Percentiles rank a stretch among this genome's conserved stretches.
Conservation (phyloP, 1,140 invertebrate species). For the Drosophila yakuba region DNA sequence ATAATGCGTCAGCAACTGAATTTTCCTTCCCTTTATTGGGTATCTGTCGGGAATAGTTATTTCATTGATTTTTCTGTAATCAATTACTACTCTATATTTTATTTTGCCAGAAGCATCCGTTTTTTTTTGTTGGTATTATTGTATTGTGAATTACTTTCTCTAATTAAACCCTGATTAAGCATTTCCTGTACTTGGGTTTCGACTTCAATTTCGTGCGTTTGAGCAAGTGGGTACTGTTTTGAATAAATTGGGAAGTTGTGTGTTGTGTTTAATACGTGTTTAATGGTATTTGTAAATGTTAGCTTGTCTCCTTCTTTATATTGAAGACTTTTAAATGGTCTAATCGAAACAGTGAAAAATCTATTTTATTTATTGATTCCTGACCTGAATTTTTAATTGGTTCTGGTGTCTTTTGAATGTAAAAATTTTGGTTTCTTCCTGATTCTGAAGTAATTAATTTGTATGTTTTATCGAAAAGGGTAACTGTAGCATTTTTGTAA, state of each 20-base stretch:
- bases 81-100: slow-evolving; percentile 6
- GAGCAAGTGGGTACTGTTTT: too few species aligned
- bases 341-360: not conserved
- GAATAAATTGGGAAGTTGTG: not conserved
- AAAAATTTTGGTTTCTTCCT: not conserved
- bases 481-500: not conserved
- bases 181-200: not conserved
- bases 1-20: too few species aligned
- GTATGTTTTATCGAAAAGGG: not conserved
- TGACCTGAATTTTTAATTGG: not conserved
- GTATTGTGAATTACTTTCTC: not conserved
- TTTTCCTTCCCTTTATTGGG: not conserved
- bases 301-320: not conserved
- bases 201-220: slow-evolving; percentile 1
- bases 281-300: too few species aligned
- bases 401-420: slow-evolving; percentile 9
- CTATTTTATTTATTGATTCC: not conserved
- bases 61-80: slow-evolving; percentile 3
- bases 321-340: not conserved
- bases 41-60: slow-evolving; percentile 6
- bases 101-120: slow-evolving; percentile 1
- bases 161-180: slow-evolving; percentile 4
- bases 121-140: slow-evolving; percentile 1
- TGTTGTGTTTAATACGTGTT: too few species aligned
- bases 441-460: not conserved